Conservation (phyloP, 1,140 invertebrate genomes). For the Drosophila repletoides region DNA sequence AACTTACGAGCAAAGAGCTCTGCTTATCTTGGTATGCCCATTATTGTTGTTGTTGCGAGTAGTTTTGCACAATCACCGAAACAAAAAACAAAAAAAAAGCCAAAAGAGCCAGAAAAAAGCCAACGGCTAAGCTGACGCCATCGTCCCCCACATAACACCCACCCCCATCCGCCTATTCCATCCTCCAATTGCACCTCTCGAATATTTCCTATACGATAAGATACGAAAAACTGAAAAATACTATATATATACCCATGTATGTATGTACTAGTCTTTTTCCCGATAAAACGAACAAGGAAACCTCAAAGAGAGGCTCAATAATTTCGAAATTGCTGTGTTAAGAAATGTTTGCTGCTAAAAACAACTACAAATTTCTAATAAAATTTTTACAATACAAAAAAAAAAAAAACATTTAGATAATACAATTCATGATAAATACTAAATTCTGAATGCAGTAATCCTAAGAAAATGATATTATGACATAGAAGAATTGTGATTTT, state of each 20-base stretch:
- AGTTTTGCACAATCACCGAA: conserved; percentile 64
- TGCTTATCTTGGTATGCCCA: conserved; percentile 56
- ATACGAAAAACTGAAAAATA: neutral
- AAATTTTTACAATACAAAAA: conserved; percentile 18
- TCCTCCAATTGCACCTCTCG: neutral
- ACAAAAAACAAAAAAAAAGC: no score
- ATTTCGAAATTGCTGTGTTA: no score
- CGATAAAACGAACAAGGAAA: no score
- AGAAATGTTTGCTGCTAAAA: no score
- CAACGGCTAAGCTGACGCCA: conserved; percentile 41
- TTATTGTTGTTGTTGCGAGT: conserved; percentile 37
- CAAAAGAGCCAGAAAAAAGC: conserved; percentile 14
- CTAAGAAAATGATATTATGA: no score
- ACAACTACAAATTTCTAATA: neutral
- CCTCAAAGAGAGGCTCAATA: no score
- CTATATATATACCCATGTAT: neutral
- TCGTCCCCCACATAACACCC: conserved; percentile 12
- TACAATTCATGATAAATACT: no score
- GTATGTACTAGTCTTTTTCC: no score
- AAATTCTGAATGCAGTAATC: no score
- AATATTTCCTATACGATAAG: neutral
- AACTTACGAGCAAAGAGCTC: conserved; percentile 35
- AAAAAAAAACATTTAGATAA: no score
- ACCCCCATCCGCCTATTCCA: neutral
- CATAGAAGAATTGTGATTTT: no score